Conservation (phyloP, 2,797 vertebrate genomes). For the Phrynocephalus vlangalii region DNA sequence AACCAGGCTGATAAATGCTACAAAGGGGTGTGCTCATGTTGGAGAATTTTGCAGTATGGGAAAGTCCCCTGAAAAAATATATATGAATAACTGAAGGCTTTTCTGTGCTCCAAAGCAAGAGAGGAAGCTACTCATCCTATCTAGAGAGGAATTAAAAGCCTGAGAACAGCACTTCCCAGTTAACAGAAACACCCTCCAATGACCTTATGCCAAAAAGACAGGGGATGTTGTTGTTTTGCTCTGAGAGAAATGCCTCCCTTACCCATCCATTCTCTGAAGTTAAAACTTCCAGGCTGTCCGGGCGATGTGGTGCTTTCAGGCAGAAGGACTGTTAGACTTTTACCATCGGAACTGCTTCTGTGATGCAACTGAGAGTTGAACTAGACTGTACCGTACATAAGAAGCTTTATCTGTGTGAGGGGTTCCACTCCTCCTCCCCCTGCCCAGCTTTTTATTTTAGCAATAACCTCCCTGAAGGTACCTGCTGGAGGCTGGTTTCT, state of each 20-base stretch:
- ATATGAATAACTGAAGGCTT: not conserved
- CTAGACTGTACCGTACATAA: too few relatives aligned
- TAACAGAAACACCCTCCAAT: not conserved
- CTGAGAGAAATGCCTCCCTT: not conserved
- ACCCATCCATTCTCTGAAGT: not conserved
- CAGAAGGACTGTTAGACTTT: not conserved
- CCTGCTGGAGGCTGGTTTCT: too few relatives aligned
- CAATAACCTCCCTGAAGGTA: too few relatives aligned
- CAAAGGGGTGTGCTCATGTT: not conserved
- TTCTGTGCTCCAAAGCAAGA: not conserved
- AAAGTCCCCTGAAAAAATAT: not conserved
- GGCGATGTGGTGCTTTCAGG: too few relatives aligned
- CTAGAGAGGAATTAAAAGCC: not conserved
- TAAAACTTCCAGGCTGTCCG: not conserved
- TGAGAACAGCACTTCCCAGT: not conserved
- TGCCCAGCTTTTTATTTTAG: too few relatives aligned
- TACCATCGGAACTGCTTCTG: too few relatives aligned
- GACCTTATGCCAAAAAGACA: too few relatives aligned
- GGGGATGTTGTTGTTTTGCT: not conserved
- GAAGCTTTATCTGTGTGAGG: too few relatives aligned
- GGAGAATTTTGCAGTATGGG: not conserved
- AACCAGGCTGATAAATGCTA: not conserved
- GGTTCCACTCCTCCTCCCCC: too few relatives aligned
- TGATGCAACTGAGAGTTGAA: too few relatives aligned
- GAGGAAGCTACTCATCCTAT: not conserved